Percentiles rank a stretch among this genome's conserved stretches.
Conservation (phyloP, 2,113 vertebrate genomes). For the Bufo gargarizans region DNA sequence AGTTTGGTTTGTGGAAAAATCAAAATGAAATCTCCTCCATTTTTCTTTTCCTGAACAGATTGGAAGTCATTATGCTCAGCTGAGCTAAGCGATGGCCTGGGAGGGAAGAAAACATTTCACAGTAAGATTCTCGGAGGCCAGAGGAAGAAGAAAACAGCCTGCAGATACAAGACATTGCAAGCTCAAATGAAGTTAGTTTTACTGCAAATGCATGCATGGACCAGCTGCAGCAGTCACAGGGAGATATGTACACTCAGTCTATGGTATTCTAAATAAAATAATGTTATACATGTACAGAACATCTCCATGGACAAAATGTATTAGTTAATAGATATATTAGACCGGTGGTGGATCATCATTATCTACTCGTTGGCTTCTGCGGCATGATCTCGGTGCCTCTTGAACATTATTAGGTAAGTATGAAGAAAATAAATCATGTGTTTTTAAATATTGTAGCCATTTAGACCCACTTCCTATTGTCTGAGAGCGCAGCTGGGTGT, state of each 20-base stretch:
- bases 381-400: neutral
- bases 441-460: too few relatives aligned
- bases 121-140: constrained; percentile 66
- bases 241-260: neutral
- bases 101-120: constrained; percentile 63
- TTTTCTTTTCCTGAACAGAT: constrained; percentile 73
- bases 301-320: neutral
- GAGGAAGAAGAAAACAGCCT: constrained; percentile 67
- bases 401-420: too few relatives aligned
- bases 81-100: constrained; percentile 65
- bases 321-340: neutral
- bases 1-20: constrained; percentile 72
- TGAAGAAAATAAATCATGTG: too few relatives aligned
- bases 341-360: neutral
- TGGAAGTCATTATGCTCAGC: constrained; percentile 72
- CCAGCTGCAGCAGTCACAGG: constrained; percentile 14
- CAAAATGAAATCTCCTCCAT: constrained; percentile 72
- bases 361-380: neutral
- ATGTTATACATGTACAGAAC: neutral
- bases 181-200: constrained; percentile 65
- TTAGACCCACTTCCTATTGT: too few relatives aligned
- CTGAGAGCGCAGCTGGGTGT: neutral
- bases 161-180: constrained; percentile 65
- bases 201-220: constrained; percentile 41
- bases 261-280: neutral